A percentile compares a stretch with the other conserved stretches of the same genome.
Evolutionary conservation across 2,797 vertebrate species (phyloP).

Genomic region (Typhlichthys eigenmanni): DNA sequence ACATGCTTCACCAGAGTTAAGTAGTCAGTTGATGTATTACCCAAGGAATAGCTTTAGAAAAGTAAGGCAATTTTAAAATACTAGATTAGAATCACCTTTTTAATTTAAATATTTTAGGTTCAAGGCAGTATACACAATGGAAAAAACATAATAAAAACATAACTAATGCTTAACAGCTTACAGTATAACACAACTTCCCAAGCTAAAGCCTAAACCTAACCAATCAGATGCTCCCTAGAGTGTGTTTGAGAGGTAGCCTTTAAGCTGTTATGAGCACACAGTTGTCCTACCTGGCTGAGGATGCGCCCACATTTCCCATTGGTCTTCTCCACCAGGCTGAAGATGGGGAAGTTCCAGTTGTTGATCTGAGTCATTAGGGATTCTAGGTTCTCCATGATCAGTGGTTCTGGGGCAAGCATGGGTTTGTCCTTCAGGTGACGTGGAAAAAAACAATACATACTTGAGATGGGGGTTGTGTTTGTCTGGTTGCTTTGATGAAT

Average conservation of each 20-base stretch:
- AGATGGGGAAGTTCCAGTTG: constrained; percentile 99
- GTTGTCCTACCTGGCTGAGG: constrained; percentile 91
- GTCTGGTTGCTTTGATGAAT: neutral
- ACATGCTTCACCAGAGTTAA: too few species aligned
- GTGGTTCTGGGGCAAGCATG: constrained; percentile 89
- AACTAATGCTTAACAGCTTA: too few species aligned
- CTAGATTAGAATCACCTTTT: too few species aligned
- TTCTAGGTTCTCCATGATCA: constrained; percentile 92
- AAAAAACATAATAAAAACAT: too few species aligned
- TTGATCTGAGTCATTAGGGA: constrained; percentile 90
- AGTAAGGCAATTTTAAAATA: neutral
- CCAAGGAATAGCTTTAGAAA: neutral
- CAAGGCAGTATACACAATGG: too few species aligned
- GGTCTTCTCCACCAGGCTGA: constrained; percentile 93
- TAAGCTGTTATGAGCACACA: neutral
- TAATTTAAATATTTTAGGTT: too few species aligned
- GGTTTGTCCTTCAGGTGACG: constrained; percentile 83
- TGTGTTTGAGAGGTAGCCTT: constrained; percentile 5
- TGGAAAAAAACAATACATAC: neutral
- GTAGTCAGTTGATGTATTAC: neutral
- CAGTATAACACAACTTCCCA: neutral
- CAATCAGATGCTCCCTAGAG: neutral
- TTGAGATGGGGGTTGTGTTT: neutral
- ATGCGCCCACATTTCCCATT: constrained; percentile 90
- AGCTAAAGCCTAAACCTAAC: too few species aligned